Evolutionary conservation across 2,888 invertebrate species (phyloP), one percentile per base, ranked within the genome.

Genomic region (Zelleria hepariella): DNA sequence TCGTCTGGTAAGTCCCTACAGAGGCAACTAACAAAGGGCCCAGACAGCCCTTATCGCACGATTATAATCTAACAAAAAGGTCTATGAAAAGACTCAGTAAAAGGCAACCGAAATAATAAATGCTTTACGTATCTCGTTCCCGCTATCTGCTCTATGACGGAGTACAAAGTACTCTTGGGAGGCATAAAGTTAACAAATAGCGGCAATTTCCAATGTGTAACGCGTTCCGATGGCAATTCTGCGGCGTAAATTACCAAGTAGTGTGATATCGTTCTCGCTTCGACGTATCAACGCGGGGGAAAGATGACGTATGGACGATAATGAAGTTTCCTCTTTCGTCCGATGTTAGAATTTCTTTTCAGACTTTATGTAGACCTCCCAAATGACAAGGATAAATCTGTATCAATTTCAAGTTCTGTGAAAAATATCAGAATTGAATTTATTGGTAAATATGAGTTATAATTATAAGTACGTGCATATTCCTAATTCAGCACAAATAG

Each of bases 171-270:
- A 60, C 80, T 66, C 72, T 53, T 54, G 77, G 75, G 78, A 70
- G 65, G 61, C 71, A 75, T 80, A 75, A 77, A 70, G 72, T 71
- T 74, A 80, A 80, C 77, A 78, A 79, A 81, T 79, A 74, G 74
- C 71, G 62, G 70, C 77, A 74, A 76, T 80, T 76, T 74, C 71
- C 78, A 77, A 80, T 78, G 74, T 74, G 73, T 75, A 69, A 73
- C 73, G 72, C 69, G 71, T 78, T 78, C 74, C 71, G 72, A 75
- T 73, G 70, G 77, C 77, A 73, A 78, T 79, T 75, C 76, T 69
- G 66, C n/a, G 10, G 25, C 10, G 58, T 26, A 51, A 58, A 27
- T 49, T 51, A 25, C 57, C 54, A 51, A 53, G 26, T 26, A n/a
- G n/a, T n/a, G n/a, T n/a, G 26, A 15, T 23, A 53, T 53, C 53